A percentile compares a stretch with the other conserved stretches of the same genome.
Evolutionary conservation across 2,113 vertebrate genomes (phyloP).

Genomic region (Labeo rohita): DNA sequence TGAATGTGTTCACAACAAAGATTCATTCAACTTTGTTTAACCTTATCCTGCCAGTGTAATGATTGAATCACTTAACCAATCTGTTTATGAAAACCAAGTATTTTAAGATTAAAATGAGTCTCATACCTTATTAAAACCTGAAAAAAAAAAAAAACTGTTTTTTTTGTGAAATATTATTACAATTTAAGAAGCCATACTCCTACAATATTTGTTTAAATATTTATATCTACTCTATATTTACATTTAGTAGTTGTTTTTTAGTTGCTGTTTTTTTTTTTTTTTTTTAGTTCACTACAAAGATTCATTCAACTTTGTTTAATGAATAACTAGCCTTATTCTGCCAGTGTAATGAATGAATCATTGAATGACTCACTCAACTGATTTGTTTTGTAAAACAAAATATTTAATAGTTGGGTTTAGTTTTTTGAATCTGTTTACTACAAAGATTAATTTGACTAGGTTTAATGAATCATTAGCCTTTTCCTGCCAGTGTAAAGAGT

Average conservation of each 20-base stretch:
- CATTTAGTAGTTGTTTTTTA: background rate
- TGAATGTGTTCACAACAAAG: background rate
- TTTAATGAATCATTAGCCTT: background rate
- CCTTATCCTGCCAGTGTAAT: background rate
- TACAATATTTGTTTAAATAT: no score
- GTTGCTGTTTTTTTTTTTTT: no score
- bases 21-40: background rate
- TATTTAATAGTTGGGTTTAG: background rate
- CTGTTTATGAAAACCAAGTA: background rate
- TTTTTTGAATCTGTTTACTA: no score
- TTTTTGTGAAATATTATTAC: no score
- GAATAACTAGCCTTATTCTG: background rate
- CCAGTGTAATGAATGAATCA: background rate
- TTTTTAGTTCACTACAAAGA: background rate
- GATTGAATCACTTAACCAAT: background rate
- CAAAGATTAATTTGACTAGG: background rate
- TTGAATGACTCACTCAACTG: background rate
- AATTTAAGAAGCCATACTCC: no score
- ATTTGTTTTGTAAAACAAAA: background rate
- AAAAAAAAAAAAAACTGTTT: no score
- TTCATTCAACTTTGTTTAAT: background rate
- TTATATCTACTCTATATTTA: background rate
- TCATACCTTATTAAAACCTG: background rate
- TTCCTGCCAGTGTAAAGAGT: background rate
- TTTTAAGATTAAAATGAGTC: background rate